Evolutionary conservation across 53 echinoderm and acorn worm genomes (phyloP).

Genomic region (Crossaster papposus): DNA sequence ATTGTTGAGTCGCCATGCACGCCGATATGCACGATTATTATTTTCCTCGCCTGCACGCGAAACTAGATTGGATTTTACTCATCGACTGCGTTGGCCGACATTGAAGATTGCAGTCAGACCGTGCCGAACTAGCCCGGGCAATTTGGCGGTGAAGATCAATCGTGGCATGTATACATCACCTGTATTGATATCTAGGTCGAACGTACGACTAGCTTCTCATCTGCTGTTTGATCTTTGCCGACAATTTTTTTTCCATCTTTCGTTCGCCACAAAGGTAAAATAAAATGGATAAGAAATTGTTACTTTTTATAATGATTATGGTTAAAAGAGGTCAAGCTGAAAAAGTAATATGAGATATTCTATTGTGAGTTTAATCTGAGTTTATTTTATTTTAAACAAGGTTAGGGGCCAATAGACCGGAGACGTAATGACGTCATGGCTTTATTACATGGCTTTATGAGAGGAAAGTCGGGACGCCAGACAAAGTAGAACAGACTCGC

Average conservation of each 20-base stretch:
- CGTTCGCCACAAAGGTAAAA: neutral
- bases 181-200: slow-evolving; percentile 43
- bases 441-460: too few relatives aligned
- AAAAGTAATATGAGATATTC: too few relatives aligned
- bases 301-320: too few relatives aligned
- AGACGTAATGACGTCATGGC: too few relatives aligned
- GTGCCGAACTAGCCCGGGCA: neutral
- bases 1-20: neutral
- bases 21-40: slow-evolving; percentile 10
- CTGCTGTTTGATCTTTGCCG: slow-evolving; percentile 34
- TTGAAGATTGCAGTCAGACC: slow-evolving; percentile 14
- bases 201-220: slow-evolving; percentile 15
- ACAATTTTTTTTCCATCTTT: neutral
- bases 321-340: too few relatives aligned
- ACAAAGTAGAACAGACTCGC: too few relatives aligned
- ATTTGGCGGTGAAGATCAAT: slow-evolving; percentile 52
- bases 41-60: slow-evolving; percentile 4
- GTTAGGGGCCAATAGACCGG: too few relatives aligned
- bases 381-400: too few relatives aligned
- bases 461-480: too few relatives aligned
- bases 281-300: too few relatives aligned
- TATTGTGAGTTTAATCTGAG: too few relatives aligned
- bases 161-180: slow-evolving; percentile 15
- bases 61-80: slow-evolving; percentile 24
- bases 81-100: too few relatives aligned